phyloP scores from a whole-genome alignment of 2,888 invertebrate species.

The Pharmacophagus antenor region DNA sequence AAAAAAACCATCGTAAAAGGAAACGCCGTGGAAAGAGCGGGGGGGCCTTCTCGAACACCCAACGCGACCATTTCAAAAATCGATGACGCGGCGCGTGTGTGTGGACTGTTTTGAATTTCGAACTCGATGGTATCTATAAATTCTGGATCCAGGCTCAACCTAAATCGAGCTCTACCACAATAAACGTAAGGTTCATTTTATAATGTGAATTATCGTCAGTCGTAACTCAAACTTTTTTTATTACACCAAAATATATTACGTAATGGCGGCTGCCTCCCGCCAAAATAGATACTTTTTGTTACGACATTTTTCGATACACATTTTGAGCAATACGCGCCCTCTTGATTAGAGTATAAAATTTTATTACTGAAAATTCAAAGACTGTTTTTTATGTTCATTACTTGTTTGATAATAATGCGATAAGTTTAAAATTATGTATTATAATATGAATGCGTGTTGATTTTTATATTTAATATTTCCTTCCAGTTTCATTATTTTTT shows the following conservation, averaged over 20 bases:
- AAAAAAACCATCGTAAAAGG: conserved; percentile 24
- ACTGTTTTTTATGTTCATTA: too few relatives aligned
- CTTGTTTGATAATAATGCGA: too few relatives aligned
- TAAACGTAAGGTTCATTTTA: neutral
- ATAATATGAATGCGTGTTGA: too few relatives aligned
- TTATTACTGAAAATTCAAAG: neutral
- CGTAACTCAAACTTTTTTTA: conserved; percentile 21
- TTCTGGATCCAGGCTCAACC: neutral
- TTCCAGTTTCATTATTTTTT: too few relatives aligned
- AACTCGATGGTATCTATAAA: conserved; percentile 18
- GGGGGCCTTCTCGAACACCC: conserved; percentile 45
- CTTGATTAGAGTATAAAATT: neutral
- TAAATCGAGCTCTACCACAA: neutral
- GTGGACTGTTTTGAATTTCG: conserved; percentile 55
- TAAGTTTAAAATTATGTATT: too few relatives aligned
- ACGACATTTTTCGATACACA: neutral
- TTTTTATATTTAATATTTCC: too few relatives aligned
- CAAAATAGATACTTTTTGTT: conserved; percentile 19
- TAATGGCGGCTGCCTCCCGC: conserved; percentile 14
- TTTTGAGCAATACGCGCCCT: too few relatives aligned
- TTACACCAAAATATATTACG: conserved; percentile 18
- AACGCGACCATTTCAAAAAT: conserved; percentile 62
- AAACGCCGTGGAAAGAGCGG: conserved; percentile 30
- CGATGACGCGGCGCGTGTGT: conserved; percentile 69
- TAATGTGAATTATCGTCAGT: neutral